Evolutionary conservation across 1,140 invertebrate genomes (phyloP).

Genomic region (Drosophila yakuba): DNA sequence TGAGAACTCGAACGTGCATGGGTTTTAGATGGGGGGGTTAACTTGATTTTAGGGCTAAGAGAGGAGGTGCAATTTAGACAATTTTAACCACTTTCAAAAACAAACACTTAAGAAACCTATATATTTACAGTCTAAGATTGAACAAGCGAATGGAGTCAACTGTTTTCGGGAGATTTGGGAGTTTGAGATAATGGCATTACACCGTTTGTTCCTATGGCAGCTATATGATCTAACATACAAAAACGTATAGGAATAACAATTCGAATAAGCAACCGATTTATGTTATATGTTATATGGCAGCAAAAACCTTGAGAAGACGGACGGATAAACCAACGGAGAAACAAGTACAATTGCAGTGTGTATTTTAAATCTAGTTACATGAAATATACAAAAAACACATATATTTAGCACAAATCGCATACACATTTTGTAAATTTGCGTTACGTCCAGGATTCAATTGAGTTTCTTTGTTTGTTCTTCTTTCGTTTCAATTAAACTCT

Average conservation of each 20-base stretch:
- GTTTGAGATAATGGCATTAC: conserved; percentile 19
- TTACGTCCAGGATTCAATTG: conserved; percentile 9
- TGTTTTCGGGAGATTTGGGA: conserved; percentile 16
- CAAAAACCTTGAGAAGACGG: conserved; percentile 21
- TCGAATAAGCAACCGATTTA: conserved; percentile 6
- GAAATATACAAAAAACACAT: conserved; percentile 22
- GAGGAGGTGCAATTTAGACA: background rate
- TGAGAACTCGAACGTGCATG: conserved; percentile 38
- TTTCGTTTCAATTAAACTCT: background rate
- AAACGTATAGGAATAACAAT: conserved; percentile 33
- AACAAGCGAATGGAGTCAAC: conserved; percentile 10
- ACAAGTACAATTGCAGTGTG: conserved; percentile 16
- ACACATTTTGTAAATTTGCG: conserved; percentile 12
- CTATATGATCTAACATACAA: conserved; percentile 15
- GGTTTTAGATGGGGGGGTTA: background rate
- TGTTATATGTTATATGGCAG: conserved; percentile 19
- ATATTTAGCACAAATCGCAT: conserved; percentile 20
- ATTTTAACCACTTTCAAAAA: background rate
- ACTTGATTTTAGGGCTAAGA: background rate
- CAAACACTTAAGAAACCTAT: conserved; percentile 14
- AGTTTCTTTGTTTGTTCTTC: background rate
- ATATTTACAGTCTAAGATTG: conserved; percentile 14
- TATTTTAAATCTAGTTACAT: background rate
- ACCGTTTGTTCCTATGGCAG: conserved; percentile 38
- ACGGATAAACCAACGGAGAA: background rate